Evolutionary conservation across 2,113 vertebrate genomes (phyloP), one percentile per base, ranked within the genome.

Genomic region (Campylomormyrus tamandua): DNA sequence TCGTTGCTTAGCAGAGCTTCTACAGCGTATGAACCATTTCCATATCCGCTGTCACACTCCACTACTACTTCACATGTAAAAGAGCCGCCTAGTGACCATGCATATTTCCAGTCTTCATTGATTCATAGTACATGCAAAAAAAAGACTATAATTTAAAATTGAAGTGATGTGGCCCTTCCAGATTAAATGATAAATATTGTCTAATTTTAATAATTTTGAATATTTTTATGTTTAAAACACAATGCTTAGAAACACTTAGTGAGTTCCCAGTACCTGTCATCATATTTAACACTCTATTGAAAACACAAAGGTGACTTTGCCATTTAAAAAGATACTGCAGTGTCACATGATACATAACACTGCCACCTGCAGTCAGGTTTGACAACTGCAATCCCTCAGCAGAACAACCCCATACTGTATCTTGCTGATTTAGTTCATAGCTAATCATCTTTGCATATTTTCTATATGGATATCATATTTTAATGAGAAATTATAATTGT

Each of bases 351-450:
- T 90, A 87, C 87, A 83, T 49, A 89, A 92, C 88, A 90, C 89
- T 91, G 91, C 92, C 92, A 90, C 90, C 92, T 92, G 46, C 87
- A 93, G 92, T 90, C 56, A 83, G 85, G 66, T 83, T 86, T 62
- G 87, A 8, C 83, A 45, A 62, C 52, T 88, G 35, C 53, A 83
- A 83, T 6, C 17, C 31, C 15, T 17, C 45, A 24, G 10, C 45
- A 19, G n/a, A 50, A 87, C 24, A 15, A 10, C 49, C 85, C 11
- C 10, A 15, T 15, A 31, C 31, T 31, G 31, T 31, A 2, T 77
- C 13, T 17, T 85, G 19, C 11, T 46, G 0, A 39, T 21, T 53
- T 42, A 87, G 48, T 39, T 53, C 49, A 13, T 35, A 35, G 31
- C 27, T 42, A 53, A 53, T 87, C 45, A 86, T 27, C 74, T 50